A percentile compares a stretch with the other conserved stretches of the same genome.
Conservation (phyloP, 1,140 invertebrate species). For the Elymnias hypermnestra region DNA sequence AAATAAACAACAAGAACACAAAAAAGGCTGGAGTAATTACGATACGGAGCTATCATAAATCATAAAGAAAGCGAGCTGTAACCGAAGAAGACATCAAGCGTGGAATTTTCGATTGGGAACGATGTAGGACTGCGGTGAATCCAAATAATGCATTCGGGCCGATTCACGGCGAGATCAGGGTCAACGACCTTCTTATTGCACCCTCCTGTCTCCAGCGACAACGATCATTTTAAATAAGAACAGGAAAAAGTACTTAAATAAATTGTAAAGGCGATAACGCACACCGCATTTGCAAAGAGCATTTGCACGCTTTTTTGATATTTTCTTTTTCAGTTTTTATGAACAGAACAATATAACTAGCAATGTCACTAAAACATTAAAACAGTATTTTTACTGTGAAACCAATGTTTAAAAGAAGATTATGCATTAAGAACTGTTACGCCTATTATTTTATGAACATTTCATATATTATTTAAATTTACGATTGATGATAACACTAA, state of each 20-base stretch:
- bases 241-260: conserved; percentile 12
- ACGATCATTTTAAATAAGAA: conserved; percentile 20
- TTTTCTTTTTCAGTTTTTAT: too few species aligned
- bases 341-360: too few species aligned
- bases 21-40: conserved; percentile 45
- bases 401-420: too few species aligned
- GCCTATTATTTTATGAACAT: too few species aligned
- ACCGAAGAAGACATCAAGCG: conserved; percentile 63
- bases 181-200: conserved; percentile 52
- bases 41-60: conserved; percentile 43
- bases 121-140: conserved; percentile 59
- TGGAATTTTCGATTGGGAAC: conserved; percentile 66
- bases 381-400: too few species aligned
- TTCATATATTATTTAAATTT: too few species aligned
- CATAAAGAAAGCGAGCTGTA: conserved; percentile 60
- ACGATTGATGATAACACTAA: too few species aligned
- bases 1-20: conserved; percentile 27
- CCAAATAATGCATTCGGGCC: conserved; percentile 65
- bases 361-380: too few species aligned
- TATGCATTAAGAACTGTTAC: too few species aligned
- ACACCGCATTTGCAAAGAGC: background rate
- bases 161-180: conserved; percentile 50
- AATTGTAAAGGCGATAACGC: conserved; percentile 1
- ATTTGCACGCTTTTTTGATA: too few species aligned
- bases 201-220: conserved; percentile 24